Evolutionary conservation across 2,113 vertebrate species (phyloP).

Genomic region (Callopanchax toddi): DNA sequence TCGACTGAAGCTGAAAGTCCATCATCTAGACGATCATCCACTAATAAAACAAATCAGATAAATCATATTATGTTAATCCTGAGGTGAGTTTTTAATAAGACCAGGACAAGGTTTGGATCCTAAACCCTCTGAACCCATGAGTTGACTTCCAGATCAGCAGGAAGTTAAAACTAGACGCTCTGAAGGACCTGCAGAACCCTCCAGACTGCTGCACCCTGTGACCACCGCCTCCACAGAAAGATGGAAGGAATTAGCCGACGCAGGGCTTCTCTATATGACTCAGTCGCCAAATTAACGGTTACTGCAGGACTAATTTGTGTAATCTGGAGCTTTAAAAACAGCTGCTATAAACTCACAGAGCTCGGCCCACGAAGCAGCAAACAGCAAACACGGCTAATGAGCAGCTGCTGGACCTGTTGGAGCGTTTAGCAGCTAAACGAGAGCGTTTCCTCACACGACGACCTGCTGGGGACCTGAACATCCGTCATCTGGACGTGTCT

Average conservation of each 20-base stretch:
- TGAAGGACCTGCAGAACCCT: no score
- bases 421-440: conserved; percentile 9
- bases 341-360: background rate
- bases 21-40: no score
- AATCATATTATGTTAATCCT: no score
- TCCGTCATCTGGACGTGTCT: background rate
- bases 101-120: no score
- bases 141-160: no score
- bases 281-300: background rate
- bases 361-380: background rate
- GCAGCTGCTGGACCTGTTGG: background rate
- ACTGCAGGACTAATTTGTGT: conserved; percentile 1
- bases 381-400: conserved; percentile 5
- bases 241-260: background rate
- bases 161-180: no score
- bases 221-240: background rate
- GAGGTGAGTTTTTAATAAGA: no score
- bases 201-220: background rate
- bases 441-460: background rate
- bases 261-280: background rate
- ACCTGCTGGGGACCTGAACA: background rate
- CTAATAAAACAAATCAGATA: no score
- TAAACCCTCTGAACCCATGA: no score
- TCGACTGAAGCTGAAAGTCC: no score
- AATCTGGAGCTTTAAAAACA: background rate